Evolutionary conservation across 2,113 vertebrate species (phyloP), one percentile per base, ranked within the genome.

Genomic region (Caloenas nicobarica): DNA sequence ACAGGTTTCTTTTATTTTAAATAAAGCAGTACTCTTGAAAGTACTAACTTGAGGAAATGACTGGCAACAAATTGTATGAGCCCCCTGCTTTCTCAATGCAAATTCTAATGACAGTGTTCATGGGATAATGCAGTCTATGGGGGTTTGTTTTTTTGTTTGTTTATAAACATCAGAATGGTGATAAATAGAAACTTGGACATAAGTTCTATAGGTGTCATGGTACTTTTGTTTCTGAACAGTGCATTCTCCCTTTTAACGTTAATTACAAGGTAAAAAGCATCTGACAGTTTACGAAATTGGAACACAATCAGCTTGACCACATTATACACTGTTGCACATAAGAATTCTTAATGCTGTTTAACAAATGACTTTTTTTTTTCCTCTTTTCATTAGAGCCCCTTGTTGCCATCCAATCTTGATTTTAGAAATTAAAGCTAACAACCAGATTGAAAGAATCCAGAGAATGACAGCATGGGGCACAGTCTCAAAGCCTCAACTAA

Each of bases 391-490:
- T 98, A 97, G 87, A 98, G 61, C 54, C 93, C 56, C 92, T 98
- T 97, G 97, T 98, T 98, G 90, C 91, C 73, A 97, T 98, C 97
- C 92, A 98, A 96, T 98, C 97, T 97, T 97, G 97, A 98, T 98
- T 98, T 98, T 95, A 95, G 97, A 98, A 98, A 98, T 98, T 98
- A 97, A 98, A 98, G 96, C 97, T 97, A 98, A 97, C 97, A 98
- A 97, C 95, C 95, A 98, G 96, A 98, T 96, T 98, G 96, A 97
- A 97, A 97, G 96, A 97, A 98, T 97, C 94, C 70, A 28, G 96
- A 97, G 97, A 93, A 94, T 60, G 96, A 97, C 98, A 98, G 98
- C 97, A 98, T 98, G 98, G 94, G 97, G 98, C 95, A 88, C 58
- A 94, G 78, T 97, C 97, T 98, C 97, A 97, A 97, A 98, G 96